Evolutionary conservation across 2,113 vertebrate genomes (phyloP).

Genomic region (Xiphophorus hellerii): DNA sequence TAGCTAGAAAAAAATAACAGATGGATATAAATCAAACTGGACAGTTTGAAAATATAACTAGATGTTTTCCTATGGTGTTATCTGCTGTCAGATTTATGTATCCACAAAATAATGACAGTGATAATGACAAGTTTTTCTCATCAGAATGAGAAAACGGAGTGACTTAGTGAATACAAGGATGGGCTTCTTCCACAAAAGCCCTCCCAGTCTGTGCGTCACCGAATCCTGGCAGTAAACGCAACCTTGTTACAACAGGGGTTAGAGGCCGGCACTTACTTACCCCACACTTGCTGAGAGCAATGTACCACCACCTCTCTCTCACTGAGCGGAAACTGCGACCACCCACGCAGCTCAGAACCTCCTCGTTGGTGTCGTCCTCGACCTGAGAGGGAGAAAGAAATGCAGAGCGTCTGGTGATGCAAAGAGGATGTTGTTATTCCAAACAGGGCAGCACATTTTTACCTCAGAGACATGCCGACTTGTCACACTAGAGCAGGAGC

Average conservation of each 20-base stretch:
- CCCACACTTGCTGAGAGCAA: slow-evolving; percentile 94
- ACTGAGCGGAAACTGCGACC: slow-evolving; percentile 92
- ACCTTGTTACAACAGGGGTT: slow-evolving; percentile 7
- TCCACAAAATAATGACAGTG: not conserved
- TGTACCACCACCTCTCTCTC: slow-evolving; percentile 95
- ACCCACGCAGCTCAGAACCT: slow-evolving; percentile 88
- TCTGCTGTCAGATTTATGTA: not conserved
- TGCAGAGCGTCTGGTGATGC: not conserved
- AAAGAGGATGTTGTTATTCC: slow-evolving; percentile 31
- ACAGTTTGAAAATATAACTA: too few species aligned
- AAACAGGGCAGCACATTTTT: slow-evolving; percentile 31
- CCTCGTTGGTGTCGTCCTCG: slow-evolving; percentile 83
- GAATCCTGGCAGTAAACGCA: slow-evolving; percentile 6
- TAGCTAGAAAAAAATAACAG: not conserved
- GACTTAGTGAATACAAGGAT: not conserved
- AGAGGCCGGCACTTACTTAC: slow-evolving; percentile 82
- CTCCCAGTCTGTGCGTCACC: slow-evolving; percentile 7
- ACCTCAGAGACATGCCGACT: slow-evolving; percentile 42
- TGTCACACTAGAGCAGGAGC: slow-evolving; percentile 42
- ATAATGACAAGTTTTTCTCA: slow-evolving; percentile 2
- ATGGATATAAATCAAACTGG: too few species aligned
- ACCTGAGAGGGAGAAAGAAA: slow-evolving; percentile 60
- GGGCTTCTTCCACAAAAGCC: not conserved
- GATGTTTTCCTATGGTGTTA: not conserved
- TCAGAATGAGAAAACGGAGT: slow-evolving; percentile 14